Evolutionary conservation across 2,888 invertebrate genomes (phyloP).

Genomic region (Acanthosepion esculentum): DNA sequence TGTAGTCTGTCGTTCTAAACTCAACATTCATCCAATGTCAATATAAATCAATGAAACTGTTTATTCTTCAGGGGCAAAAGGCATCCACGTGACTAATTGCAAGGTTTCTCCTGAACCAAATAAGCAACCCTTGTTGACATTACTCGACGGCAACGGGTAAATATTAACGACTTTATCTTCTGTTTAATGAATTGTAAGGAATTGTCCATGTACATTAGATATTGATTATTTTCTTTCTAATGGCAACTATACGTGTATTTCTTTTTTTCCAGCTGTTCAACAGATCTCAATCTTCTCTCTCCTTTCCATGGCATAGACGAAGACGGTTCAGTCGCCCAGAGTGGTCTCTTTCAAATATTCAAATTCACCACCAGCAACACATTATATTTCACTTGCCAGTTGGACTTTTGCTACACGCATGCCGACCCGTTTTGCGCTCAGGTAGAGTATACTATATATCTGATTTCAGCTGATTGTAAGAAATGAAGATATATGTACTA

Average conservation of each 20-base stretch:
- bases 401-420: background rate
- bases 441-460: background rate
- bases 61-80: background rate
- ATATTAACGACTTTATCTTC: background rate
- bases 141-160: conserved; percentile 33
- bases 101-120: conserved; percentile 19
- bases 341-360: background rate
- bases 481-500: background rate
- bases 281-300: background rate
- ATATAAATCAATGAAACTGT: no score
- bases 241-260: no score
- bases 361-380: conserved; percentile 38
- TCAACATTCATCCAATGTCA: no score
- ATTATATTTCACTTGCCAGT: background rate
- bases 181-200: no score
- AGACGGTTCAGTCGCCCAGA: conserved; percentile 12
- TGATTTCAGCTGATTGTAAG: background rate
- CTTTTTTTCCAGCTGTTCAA: background rate
- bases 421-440: background rate
- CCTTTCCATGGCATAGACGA: background rate
- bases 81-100: conserved; percentile 34
- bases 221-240: no score
- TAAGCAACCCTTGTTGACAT: background rate
- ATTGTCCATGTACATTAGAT: no score
- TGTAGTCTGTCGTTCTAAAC: no score